Percentiles rank a stretch among this genome's conserved stretches.
Conservation (phyloP, 2,797 vertebrate species). For the Pipistrellus pygmaeus region DNA sequence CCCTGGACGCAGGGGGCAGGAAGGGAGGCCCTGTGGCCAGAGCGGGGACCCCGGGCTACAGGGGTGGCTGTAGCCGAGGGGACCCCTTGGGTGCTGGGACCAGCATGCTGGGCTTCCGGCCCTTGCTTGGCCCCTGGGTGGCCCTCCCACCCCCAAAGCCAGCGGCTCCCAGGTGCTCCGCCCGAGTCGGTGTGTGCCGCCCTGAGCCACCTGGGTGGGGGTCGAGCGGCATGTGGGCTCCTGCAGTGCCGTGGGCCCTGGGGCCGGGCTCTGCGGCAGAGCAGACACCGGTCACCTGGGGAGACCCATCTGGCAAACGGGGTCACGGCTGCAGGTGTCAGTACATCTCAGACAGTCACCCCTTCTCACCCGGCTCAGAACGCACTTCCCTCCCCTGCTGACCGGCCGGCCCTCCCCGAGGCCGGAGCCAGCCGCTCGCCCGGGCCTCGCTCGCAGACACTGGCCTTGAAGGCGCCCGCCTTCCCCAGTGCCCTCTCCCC, state of each 20-base stretch:
- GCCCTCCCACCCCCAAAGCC: not conserved
- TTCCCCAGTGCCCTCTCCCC: too few relatives aligned
- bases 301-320: not conserved
- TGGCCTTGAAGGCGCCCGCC: accelerated
- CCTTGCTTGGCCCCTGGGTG: not conserved
- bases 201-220: not conserved
- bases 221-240: not conserved
- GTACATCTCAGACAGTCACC: not conserved
- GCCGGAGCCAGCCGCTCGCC: not conserved
- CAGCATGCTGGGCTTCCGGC: accelerated
- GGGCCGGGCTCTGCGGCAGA: not conserved
- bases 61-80: too few relatives aligned
- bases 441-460: not conserved
- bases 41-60: accelerated
- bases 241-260: not conserved
- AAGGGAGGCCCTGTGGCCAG: too few relatives aligned
- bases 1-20: not conserved
- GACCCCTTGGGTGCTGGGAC: not conserved
- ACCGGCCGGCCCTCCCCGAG: not conserved
- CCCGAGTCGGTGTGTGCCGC: not conserved
- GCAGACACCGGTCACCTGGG: not conserved
- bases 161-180: not conserved
- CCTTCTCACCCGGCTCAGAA: not conserved
- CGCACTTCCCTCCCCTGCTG: not conserved
- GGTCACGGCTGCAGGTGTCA: accelerated